phyloP scores from a whole-genome alignment of 2,797 vertebrate species.

The Poeciliopsis infans region DNA sequence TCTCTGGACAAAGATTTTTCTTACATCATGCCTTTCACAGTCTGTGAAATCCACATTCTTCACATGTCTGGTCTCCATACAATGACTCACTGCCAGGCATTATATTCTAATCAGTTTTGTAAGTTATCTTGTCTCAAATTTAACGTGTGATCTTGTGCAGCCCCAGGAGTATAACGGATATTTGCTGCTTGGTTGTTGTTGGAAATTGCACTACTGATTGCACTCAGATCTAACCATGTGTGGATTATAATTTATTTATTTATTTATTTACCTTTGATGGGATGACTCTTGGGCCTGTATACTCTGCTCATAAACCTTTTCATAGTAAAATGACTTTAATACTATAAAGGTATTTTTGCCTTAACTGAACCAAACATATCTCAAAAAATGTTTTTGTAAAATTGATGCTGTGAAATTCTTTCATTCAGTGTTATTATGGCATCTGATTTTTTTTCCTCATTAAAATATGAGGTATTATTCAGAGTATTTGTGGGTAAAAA shows the following conservation, averaged over 20 bases:
- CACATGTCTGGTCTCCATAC: neutral
- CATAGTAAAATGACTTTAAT: neutral
- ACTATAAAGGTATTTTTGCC: conserved; percentile 9
- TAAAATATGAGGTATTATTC: conserved; percentile 1
- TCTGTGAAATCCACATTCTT: neutral
- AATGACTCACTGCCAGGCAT: conserved; percentile 18
- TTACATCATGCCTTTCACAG: neutral
- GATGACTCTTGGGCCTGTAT: conserved; percentile 17
- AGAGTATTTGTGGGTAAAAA: conserved; percentile 1
- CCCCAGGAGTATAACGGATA: neutral
- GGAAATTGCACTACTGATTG: conserved; percentile 20
- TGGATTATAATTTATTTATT: conserved; percentile 5
- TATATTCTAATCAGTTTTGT: neutral
- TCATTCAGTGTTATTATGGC: neutral
- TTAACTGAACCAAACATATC: conserved; percentile 25
- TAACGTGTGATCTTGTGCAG: neutral
- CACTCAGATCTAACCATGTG: conserved; percentile 17
- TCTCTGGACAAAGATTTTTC: neutral
- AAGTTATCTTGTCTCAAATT: conserved; percentile 1
- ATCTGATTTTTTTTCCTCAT: neutral
- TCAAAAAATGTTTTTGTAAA: conserved; percentile 3
- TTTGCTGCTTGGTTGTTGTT: conserved; percentile 14
- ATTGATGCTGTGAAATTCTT: neutral
- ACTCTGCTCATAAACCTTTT: conserved; percentile 4
- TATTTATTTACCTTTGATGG: neutral